These are phyloP conservation scores for Mormyrus lacerda DNA, from an alignment of 2,113 vertebrate genomes.

Conservation along the genomic window DNA sequence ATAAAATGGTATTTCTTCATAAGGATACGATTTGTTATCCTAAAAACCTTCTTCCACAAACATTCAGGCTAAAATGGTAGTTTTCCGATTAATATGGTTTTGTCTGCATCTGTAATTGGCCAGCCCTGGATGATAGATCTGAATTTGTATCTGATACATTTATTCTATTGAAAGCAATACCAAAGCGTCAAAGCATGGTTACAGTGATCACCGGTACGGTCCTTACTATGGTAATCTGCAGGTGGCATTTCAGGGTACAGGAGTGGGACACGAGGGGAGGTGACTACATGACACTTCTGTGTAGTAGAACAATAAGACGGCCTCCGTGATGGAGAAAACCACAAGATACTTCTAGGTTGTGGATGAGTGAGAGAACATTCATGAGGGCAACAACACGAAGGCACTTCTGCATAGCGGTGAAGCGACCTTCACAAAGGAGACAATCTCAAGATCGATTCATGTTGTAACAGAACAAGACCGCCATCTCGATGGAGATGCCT, in stretches of 20 bases:
- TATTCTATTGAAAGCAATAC: not conserved
- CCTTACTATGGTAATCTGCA: not conserved
- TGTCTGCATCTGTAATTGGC: slow-evolving; percentile 28
- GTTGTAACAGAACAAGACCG: not conserved
- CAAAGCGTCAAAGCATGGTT: not conserved
- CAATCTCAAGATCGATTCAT: not conserved
- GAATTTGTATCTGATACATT: not conserved
- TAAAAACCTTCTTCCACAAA: no score
- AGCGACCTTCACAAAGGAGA: not conserved
- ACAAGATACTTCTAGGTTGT: not conserved
- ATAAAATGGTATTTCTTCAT: no score
- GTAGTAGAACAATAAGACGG: no score
- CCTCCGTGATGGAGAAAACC: not conserved
- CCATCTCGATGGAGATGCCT: not conserved
- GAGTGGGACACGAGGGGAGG: not conserved
- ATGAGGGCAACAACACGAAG: not conserved
- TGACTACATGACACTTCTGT: not conserved
- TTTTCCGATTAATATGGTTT: slow-evolving; percentile 55
- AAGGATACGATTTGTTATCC: no score
- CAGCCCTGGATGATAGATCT: not conserved
- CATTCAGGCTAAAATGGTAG: not conserved
- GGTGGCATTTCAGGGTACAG: not conserved
- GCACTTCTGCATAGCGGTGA: not conserved
- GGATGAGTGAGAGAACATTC: not conserved
- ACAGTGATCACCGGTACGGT: not conserved